Conservation (phyloP, 2,797 vertebrate species). For the Cyclopterus lumpus region DNA sequence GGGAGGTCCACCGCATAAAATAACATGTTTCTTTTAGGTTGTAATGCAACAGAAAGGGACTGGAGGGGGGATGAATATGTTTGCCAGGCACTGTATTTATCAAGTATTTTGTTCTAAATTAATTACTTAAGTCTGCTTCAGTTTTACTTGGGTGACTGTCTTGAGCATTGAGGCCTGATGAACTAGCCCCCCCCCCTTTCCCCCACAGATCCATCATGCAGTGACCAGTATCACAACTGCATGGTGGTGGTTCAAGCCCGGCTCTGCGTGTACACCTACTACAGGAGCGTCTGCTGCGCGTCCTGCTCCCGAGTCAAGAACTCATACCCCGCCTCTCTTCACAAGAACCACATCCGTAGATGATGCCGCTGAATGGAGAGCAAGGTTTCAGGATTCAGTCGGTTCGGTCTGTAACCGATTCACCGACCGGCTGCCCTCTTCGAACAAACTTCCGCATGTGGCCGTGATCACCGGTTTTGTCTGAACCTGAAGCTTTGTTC, state of each 20-base stretch:
- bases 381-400: background rate
- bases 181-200: conserved; percentile 1
- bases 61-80: too few species aligned
- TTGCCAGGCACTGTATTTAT: background rate
- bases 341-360: conserved; percentile 59
- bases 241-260: conserved; percentile 83
- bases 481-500: background rate
- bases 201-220: conserved; percentile 76
- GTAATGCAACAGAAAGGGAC: too few species aligned
- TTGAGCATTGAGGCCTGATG: background rate
- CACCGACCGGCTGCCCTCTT: background rate
- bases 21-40: too few species aligned
- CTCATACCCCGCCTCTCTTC: conserved; percentile 47
- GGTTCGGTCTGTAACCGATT: conserved; percentile 2
- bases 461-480: background rate
- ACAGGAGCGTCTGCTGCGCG: conserved; percentile 79
- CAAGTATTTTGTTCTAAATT: background rate
- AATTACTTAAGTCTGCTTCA: background rate
- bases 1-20: too few species aligned
- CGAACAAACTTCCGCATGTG: too few species aligned
- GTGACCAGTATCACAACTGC: conserved; percentile 83
- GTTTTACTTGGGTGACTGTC: background rate
- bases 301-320: conserved; percentile 71
- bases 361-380: conserved; percentile 45
- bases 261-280: conserved; percentile 83